These are phyloP conservation scores for Protosalanx chinensis DNA, from an alignment of 2,797 vertebrate species.

Conservation along the genomic window DNA sequence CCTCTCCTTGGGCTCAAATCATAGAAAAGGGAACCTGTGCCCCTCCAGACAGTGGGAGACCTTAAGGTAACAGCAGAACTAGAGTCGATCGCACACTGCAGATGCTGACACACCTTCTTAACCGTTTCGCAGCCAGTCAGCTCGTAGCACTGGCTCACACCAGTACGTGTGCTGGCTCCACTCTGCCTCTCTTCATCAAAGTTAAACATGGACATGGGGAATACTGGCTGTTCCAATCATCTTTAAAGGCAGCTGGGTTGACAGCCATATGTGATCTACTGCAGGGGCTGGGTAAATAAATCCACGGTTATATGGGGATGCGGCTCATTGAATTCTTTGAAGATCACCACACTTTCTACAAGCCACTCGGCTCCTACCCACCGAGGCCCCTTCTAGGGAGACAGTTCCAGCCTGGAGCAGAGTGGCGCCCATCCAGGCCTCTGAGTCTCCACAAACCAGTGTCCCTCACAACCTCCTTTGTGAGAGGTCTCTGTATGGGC, in stretches of 20 bases:
- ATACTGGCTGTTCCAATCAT: conserved; percentile 33
- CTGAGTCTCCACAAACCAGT: background rate
- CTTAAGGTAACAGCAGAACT: background rate
- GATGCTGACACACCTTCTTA: background rate
- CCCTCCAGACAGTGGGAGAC: background rate
- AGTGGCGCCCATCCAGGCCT: too few relatives aligned
- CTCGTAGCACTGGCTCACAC: background rate
- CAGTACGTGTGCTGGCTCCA: conserved; percentile 1
- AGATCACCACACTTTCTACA: conserved; percentile 48
- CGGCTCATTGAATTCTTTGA: conserved; percentile 42
- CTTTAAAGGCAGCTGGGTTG: conserved; percentile 39
- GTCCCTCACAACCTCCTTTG: background rate
- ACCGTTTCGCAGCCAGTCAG: too few relatives aligned
- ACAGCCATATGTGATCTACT: conserved; percentile 47
- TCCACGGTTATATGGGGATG: conserved; percentile 44
- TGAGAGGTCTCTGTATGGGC: conserved; percentile 24
- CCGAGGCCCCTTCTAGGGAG: conserved; percentile 28
- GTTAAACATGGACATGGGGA: conserved; percentile 34
- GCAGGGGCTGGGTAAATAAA: conserved; percentile 47
- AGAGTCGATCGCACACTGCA: background rate
- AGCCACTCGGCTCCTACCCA: conserved; percentile 14
- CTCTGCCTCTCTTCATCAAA: conserved; percentile 27
- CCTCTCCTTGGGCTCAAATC: background rate
- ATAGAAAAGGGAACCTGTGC: background rate
- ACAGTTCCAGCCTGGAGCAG: conserved; percentile 12